phyloP scores from a whole-genome alignment of 1,140 invertebrate species.

The Drosophila ananassae region DNA sequence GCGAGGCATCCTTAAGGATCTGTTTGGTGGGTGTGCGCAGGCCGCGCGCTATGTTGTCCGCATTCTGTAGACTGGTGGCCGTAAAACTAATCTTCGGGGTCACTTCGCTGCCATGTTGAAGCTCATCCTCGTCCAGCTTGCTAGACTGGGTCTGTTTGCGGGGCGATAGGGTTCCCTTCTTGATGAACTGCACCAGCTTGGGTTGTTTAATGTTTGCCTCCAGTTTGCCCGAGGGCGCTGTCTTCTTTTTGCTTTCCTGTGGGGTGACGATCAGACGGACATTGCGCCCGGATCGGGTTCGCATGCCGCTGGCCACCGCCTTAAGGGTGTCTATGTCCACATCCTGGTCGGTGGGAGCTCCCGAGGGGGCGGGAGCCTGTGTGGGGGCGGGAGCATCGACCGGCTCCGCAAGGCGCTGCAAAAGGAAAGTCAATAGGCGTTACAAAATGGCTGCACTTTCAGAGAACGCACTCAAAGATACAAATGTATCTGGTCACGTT shows the following conservation, averaged over 20 bases:
- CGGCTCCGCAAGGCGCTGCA: slow-evolving; percentile 66
- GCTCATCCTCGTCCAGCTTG: slow-evolving; percentile 31
- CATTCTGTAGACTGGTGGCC: slow-evolving; percentile 56
- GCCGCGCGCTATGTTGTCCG: slow-evolving; percentile 62
- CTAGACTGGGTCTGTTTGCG: slow-evolving; percentile 55
- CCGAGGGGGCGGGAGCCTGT: slow-evolving; percentile 8
- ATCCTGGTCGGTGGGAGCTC: slow-evolving; percentile 47
- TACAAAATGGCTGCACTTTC: slow-evolving; percentile 52
- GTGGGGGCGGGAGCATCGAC: slow-evolving; percentile 34
- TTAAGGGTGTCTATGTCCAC: slow-evolving; percentile 69
- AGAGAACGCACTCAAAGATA: slow-evolving; percentile 28
- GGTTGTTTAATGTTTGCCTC: slow-evolving; percentile 67
- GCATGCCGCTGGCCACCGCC: slow-evolving; percentile 52
- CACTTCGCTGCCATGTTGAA: slow-evolving; percentile 45
- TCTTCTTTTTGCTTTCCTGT: slow-evolving; percentile 51
- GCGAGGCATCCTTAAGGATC: slow-evolving; percentile 70
- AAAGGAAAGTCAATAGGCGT: neutral
- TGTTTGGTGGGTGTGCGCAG: slow-evolving; percentile 82
- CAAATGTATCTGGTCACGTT: slow-evolving; percentile 44
- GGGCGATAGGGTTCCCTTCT: slow-evolving; percentile 72
- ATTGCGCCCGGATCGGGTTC: slow-evolving; percentile 71
- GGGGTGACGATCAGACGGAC: slow-evolving; percentile 69
- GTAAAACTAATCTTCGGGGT: slow-evolving; percentile 54
- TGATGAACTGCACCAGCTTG: slow-evolving; percentile 80
- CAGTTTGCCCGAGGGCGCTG: slow-evolving; percentile 34